These are phyloP conservation scores for Orchestia grillus DNA, from an alignment of 1,140 invertebrate genomes.

Conservation along the genomic window DNA sequence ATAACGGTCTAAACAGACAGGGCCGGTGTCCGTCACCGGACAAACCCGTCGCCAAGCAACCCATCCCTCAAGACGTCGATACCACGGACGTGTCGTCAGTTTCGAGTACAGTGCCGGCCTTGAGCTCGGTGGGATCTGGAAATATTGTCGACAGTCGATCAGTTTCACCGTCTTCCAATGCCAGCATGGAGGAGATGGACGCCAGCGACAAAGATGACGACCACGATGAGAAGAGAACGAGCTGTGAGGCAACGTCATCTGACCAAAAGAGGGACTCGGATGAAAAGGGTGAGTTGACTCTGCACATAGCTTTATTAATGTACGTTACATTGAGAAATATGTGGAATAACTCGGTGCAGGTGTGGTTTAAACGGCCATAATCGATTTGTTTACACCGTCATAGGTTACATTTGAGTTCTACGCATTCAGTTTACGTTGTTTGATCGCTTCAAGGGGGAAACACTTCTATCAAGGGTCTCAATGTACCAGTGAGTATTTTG, in stretches of 20 bases:
- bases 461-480: no score
- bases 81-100: background rate
- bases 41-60: background rate
- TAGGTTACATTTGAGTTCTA: no score
- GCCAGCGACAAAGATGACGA: background rate
- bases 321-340: no score
- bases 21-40: background rate
- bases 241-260: conserved; percentile 27
- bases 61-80: background rate
- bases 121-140: background rate
- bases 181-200: conserved; percentile 42
- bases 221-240: background rate
- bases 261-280: conserved; percentile 28
- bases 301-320: background rate
- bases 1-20: background rate
- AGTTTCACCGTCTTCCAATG: conserved; percentile 31
- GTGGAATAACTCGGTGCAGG: no score
- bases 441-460: no score
- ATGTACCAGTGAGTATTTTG: no score
- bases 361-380: no score
- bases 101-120: background rate
- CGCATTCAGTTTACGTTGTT: no score
- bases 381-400: no score
- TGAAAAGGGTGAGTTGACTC: conserved; percentile 24
- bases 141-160: conserved; percentile 21